Evolutionary conservation across 2,888 invertebrate species (phyloP), one percentile per base, ranked within the genome.

Genomic region (Catotricha subobsoleta): DNA sequence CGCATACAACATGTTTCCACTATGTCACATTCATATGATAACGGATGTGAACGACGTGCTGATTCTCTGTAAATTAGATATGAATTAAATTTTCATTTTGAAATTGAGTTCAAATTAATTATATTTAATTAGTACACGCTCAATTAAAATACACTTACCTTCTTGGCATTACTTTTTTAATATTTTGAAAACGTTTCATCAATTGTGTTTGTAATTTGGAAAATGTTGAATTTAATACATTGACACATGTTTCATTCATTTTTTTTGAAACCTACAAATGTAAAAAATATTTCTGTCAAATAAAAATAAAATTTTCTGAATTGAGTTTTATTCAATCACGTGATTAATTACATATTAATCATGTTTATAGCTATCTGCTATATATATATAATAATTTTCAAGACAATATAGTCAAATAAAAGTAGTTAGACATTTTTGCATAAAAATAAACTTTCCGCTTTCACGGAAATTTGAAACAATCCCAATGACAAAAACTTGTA

Each of bases 1-100:
- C 91, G 72, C 80, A 91, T 92, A 55, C 91, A 87, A 49, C 91
- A 68, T 1, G 91, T 91, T 63, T 91, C 90, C 54, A 91, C 79
- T 36, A 91, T 90, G 61, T 91, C 91, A 29, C 83, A 84, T 65
- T 91, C 90, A 55, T 87, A 82, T 19, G 90, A 87, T 50, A 91
- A 65, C 0, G 83, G 83, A 61, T 92, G 92, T 59, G 80, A 87
- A 25, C 91, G 72, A 33, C 92, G 71, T 6, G 90, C 90, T 2
- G 90, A 90, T 59, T 92, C 91, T 45, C 87, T 67, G 27, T 4
- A 31, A n/a, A 10, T 7, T 13, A 36, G 6, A 23, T n/a, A 21
- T 23, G 4, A 21, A 39, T 19, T 10, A 18, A 34, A 30, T 15
- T 10, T n/a, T 13, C n/a, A 29, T 29, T 29, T 10, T 6, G 29